Base-by-base conservation (phyloP, 1,140 invertebrate genomes). In the Pogonus chalceus region DNA sequence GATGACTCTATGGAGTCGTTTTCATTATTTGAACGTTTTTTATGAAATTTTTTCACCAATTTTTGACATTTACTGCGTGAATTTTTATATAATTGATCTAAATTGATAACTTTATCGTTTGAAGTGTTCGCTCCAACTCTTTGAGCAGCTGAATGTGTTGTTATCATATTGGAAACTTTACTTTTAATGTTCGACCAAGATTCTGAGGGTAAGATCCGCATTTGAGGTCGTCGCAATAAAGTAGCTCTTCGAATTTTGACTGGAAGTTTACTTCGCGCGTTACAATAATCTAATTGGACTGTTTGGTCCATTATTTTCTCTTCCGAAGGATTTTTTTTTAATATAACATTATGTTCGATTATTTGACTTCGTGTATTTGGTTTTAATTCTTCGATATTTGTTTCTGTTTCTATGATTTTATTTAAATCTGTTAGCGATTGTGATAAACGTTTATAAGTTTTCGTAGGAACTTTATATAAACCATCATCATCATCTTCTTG, bases 11-110 rank as follows among this genome's bases (percentile, higher is more conserved):
- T 21, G 3, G 47, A 49, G 2, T 49, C 47, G 22, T 58, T 56
- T 24, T 56, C 53, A 18, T 56, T 50, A n/a, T n/a, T n/a, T 35
- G 47, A 49, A 16, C 37, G 58, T 51, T 56, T 60, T 47, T 52
- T 57, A 31, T 51, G 56, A 46, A 68, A 66, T 16, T 56, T 64
- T 39, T 61, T 61, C n/a, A 68, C 57, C 20, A 68, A 59, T 35
- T 61, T 64, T 54, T 63, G 67, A 54, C 66, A 69, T 49, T 65
- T 68, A 21, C 55, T 58, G 51, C 66, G 69, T 1, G 68, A 69
- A 20, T 48, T 59, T 58, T 67, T 67, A 48, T 66, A 67, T 54
- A 70, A 62, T 56, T 61, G 65, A 51, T 69, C 66, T 1, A 69
- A 43, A 23, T 69, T 65, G 2, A 64, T 58, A 7, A 51, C 53